Evolutionary conservation across 2,888 invertebrate genomes (phyloP).

Genomic region (Cyrtodaria siliqua): DNA sequence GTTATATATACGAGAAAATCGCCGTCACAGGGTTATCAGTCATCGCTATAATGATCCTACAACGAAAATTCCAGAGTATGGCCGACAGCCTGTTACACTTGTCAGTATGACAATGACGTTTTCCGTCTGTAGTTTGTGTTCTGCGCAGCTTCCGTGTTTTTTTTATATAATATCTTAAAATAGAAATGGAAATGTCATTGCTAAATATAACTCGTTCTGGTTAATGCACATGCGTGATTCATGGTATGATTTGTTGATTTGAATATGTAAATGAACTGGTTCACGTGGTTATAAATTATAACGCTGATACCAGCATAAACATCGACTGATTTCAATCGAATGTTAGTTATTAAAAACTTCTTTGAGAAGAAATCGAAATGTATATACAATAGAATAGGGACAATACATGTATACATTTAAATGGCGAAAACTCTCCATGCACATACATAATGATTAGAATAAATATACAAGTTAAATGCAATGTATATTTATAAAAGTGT

Average conservation of each 20-base stretch:
- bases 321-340: no score
- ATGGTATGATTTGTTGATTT: background rate
- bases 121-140: background rate
- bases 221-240: background rate
- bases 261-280: slow-evolving; percentile 20
- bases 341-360: no score
- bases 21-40: background rate
- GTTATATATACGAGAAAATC: no score
- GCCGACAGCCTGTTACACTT: background rate
- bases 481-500: no score
- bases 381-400: no score
- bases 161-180: slow-evolving; percentile 32
- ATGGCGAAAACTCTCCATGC: no score
- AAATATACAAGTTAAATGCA: no score
- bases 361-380: no score
- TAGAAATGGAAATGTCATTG: slow-evolving; percentile 18
- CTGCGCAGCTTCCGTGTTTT: slow-evolving; percentile 22
- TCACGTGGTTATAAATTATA: slow-evolving; percentile 11
- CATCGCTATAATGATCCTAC: background rate
- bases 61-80: background rate
- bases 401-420: no score
- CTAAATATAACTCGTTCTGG: no score
- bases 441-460: no score
- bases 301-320: slow-evolving; percentile 1
- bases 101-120: background rate